Evolutionary conservation across 2,797 vertebrate species (phyloP), one percentile per base, ranked within the genome.

Genomic region (Enteromius thamalakanensis): DNA sequence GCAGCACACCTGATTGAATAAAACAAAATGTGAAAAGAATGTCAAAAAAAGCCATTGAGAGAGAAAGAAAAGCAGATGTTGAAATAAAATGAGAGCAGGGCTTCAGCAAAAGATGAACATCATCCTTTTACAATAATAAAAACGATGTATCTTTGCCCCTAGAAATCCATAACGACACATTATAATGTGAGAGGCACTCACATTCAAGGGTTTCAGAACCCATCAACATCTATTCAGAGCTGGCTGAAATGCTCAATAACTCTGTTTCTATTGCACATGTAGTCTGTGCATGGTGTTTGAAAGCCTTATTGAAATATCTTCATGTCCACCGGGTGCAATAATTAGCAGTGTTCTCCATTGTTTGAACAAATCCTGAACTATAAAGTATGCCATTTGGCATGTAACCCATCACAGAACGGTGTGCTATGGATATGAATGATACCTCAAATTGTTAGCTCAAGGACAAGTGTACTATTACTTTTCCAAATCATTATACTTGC

Each of bases 161-260:
- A 67, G 67, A 78, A 84, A 81, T 51, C 62, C 49, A 68, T 81
- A 37, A 79, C 10, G n/a, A 29, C 72, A 71, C 29, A 17, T 10
- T 53, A 76, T 70, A 81, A 47, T 58, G 17, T 78, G 19, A 58
- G 55, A 65, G 68, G 67, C 67, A 77, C 17, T 82, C 67, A 47
- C 67, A 65, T 62, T 65, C 64, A 71, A 49, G 45, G 42, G 45
- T 78, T 76, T 65, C 58, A 47, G 23, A 65, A 15, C 19, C 71
- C 42, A 60, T 68, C 37, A 26, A 26, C 23, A 69, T 58, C 21
- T 68, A 76, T 62, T 49, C 45, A 53, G 70, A 23, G 55, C 40
- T 26, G 4, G 40, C 60, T 14, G 49, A 80, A 40, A 42, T 62
- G 32, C 37, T 64, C 29, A 64, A 53, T 51, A 84, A 72, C 45